Conservation (phyloP, 2,113 vertebrate genomes). For the Thinocorus orbignyianus region DNA sequence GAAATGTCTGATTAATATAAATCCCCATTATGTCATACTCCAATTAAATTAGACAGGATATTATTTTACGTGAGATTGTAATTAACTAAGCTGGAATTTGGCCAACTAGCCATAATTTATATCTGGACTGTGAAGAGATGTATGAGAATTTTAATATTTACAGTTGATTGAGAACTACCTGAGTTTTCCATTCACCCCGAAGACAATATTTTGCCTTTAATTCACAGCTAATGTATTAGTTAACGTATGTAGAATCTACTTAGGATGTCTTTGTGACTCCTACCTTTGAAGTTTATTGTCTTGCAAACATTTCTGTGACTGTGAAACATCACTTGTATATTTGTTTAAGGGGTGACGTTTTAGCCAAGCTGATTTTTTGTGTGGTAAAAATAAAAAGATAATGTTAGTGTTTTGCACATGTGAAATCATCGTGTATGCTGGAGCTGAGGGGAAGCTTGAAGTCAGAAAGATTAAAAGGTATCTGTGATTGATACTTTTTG, state of each 20-base stretch:
- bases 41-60: constrained; percentile 42
- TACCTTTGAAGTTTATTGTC: not conserved
- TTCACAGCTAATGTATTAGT: not conserved
- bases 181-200: not conserved
- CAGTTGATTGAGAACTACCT: not conserved
- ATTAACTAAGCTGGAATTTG: constrained; percentile 45
- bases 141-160: not conserved
- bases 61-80: constrained; percentile 40
- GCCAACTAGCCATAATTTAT: constrained; percentile 32
- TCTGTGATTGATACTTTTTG: constrained; percentile 51
- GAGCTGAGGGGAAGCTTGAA: not conserved
- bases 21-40: constrained; percentile 18
- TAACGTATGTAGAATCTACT: not conserved
- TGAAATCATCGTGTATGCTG: accelerated
- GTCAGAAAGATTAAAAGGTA: constrained; percentile 23
- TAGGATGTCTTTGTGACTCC: not conserved
- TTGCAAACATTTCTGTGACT: not conserved
- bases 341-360: not conserved
- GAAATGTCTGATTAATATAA: constrained; percentile 26
- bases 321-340: accelerated
- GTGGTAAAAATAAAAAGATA: not conserved
- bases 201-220: not conserved
- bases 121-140: not conserved
- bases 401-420: not conserved
- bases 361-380: not conserved